Evolutionary conservation across 2,797 vertebrate species (phyloP).

Genomic region (Pogonophryne albipinna): DNA sequence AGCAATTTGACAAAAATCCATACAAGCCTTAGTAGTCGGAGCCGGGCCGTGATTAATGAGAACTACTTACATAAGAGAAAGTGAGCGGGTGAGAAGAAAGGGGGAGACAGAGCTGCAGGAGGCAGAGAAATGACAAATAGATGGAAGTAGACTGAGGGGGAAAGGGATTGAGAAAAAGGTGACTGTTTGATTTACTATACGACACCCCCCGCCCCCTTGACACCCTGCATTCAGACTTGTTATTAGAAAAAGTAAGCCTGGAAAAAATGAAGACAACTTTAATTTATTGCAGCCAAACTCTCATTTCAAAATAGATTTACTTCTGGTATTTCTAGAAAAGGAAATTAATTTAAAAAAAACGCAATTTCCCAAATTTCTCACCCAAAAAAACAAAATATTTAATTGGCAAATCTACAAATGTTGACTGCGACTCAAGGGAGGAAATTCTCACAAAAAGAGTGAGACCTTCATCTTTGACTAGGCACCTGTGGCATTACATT

Average conservation of each 20-base stretch:
- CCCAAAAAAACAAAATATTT: not conserved
- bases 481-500: not conserved
- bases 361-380: not conserved
- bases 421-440: not conserved
- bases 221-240: slow-evolving; percentile 35
- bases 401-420: not conserved
- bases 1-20: slow-evolving; percentile 81
- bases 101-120: slow-evolving; percentile 58
- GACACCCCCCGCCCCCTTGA: slow-evolving; percentile 19
- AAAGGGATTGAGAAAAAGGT: slow-evolving; percentile 57
- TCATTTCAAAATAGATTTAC: slow-evolving; percentile 3
- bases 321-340: slow-evolving; percentile 11
- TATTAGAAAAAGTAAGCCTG: slow-evolving; percentile 43
- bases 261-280: slow-evolving; percentile 37
- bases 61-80: slow-evolving; percentile 75
- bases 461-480: too few species aligned
- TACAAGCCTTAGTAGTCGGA: slow-evolving; percentile 66
- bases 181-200: slow-evolving; percentile 66
- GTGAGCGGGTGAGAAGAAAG: slow-evolving; percentile 60
- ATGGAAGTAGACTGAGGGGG: slow-evolving; percentile 52
- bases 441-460: too few species aligned
- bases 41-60: slow-evolving; percentile 72
- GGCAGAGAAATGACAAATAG: slow-evolving; percentile 70
- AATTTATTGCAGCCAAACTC: slow-evolving; percentile 19
- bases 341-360: not conserved